Evolutionary conservation across 2,888 invertebrate species (phyloP), one percentile per base, ranked within the genome.

Genomic region (Venusia cambrica): DNA sequence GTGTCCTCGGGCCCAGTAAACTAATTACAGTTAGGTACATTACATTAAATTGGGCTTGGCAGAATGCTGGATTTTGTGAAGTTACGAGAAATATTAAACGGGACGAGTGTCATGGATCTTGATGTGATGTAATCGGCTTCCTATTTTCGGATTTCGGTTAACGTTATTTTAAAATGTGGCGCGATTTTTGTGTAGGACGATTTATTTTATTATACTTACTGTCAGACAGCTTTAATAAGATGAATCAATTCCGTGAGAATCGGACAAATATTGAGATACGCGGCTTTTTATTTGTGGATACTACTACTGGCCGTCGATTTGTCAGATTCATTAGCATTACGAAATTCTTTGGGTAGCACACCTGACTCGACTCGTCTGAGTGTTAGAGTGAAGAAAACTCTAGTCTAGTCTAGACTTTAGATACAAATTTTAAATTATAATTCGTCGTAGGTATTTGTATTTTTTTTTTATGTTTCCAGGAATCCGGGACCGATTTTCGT

Each of bases 1-100:
- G n/a, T n/a, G n/a, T n/a, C n/a, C 49, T 40, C 55, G 53, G 51
- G 48, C 56, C 51, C 43, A 41, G 48, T 36, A 46, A 50, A 57
- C 55, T 68, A 73, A 76, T 76, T 70, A 62, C 70, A 33, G 51
- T 60, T 61, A 66, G 66, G 68, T 38, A 68, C 59, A 73, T 68
- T 38, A 68, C 59, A 73, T 76, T 73, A 75, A 75, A 79, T 74
- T 67, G 55, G 58, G 62, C 69, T 78, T 79, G 73, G 73, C 79
- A 72, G 69, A 70, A 60, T 51, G 59, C 58, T 64, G 59, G 60
- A 63, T 71, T 71, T 73, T 62, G 51, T 54, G 54, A 67, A 66
- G 61, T 69, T 67, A 63, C 60, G 56, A 64, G 62, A 67, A 61
- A 68, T 73, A 74, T 78, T 74, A 71, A 73, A 64, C 62, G 57